Evolutionary conservation across 2,888 invertebrate genomes (phyloP).

Genomic region (Ophion ventricosus): DNA sequence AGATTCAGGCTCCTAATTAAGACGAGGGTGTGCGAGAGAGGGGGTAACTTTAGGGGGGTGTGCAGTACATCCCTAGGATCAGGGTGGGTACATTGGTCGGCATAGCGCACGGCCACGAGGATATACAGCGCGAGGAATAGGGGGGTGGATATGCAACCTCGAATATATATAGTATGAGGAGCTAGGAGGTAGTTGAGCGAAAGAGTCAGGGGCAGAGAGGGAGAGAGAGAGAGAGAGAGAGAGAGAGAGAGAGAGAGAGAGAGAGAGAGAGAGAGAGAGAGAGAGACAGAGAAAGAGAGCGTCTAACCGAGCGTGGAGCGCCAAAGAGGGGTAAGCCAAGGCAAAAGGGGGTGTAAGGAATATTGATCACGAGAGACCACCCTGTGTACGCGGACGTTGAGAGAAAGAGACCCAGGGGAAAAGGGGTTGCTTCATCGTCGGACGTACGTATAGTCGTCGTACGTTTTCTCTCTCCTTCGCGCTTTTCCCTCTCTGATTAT

Average conservation of each 20-base stretch:
- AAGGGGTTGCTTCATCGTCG: conserved; percentile 46
- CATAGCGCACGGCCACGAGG: conserved; percentile 59
- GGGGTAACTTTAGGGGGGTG: conserved; percentile 73
- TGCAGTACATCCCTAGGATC: conserved; percentile 77
- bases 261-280: conserved; percentile 35
- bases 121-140: conserved; percentile 39
- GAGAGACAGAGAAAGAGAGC: conserved; percentile 29
- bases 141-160: conserved; percentile 53
- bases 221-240: conserved; percentile 17
- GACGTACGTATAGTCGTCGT: conserved; percentile 9
- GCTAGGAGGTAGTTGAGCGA: conserved; percentile 55
- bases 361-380: conserved; percentile 82
- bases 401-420: conserved; percentile 51
- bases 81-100: conserved; percentile 63
- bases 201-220: conserved; percentile 27
- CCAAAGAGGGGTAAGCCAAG: conserved; percentile 80
- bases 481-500: conserved; percentile 64
- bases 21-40: conserved; percentile 86
- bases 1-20: conserved; percentile 94
- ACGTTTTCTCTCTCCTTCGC: conserved; percentile 51
- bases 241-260: conserved; percentile 37
- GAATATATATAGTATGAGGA: conserved; percentile 10
- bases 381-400: conserved; percentile 53
- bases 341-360: conserved; percentile 83
- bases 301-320: conserved; percentile 66